A percentile compares a stretch with the other conserved stretches of the same genome.
Conservation (phyloP, 1,140 invertebrate species). For the Ridgeia piscesae region DNA sequence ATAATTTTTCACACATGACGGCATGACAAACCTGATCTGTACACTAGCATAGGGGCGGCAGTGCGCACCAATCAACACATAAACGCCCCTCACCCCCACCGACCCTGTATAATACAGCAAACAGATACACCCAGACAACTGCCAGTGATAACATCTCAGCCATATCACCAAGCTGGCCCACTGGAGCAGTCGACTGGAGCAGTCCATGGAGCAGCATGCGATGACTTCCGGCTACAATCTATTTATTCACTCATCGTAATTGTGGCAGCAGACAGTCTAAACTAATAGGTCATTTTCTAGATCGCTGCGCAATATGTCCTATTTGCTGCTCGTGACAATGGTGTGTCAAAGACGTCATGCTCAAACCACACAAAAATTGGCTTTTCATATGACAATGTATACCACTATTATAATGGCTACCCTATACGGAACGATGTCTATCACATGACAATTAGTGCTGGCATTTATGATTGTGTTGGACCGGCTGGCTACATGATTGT, state of each 20-base stretch:
- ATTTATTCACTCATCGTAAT: conserved; percentile 2
- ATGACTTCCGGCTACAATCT: not conserved
- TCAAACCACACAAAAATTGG: not conserved
- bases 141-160: not conserved
- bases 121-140: not conserved
- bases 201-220: no score
- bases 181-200: no score
- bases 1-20: not conserved
- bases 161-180: not conserved
- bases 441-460: not conserved
- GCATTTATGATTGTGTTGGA: not conserved
- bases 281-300: conserved; percentile 6
- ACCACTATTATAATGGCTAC: no score
- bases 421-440: no score
- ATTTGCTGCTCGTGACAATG: not conserved
- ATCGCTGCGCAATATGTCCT: not conserved
- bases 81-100: not conserved
- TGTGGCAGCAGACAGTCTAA: not conserved
- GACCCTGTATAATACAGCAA: not conserved
- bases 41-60: not conserved
- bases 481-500: not conserved
- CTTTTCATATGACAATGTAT: not conserved
- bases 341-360: not conserved
- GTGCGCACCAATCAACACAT: not conserved
- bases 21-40: not conserved